Evolutionary conservation across 2,113 vertebrate species (phyloP).

Genomic region (Gnathonemus longibarbis): DNA sequence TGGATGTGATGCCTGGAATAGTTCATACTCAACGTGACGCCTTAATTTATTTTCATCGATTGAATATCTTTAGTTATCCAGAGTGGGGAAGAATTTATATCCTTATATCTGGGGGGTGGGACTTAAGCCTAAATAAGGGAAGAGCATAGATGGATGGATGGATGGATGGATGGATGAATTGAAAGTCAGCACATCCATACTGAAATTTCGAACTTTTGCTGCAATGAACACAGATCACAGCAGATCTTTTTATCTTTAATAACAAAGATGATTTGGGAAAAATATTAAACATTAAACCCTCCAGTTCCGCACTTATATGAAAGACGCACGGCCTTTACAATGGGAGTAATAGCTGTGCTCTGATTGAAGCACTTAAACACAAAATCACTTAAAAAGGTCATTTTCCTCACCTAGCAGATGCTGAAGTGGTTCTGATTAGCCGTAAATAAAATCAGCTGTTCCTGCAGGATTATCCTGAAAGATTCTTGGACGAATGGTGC

Average conservation of each 20-base stretch:
- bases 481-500: neutral
- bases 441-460: neutral
- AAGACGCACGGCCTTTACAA: neutral
- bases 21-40: neutral
- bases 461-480: neutral
- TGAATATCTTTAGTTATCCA: neutral
- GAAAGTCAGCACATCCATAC: neutral
- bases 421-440: neutral
- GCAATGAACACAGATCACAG: neutral
- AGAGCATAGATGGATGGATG: neutral
- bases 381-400: neutral
- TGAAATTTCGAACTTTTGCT: neutral
- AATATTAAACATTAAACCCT: neutral
- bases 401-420: neutral
- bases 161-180: too few relatives aligned
- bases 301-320: neutral
- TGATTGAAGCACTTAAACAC: neutral
- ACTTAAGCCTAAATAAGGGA: neutral
- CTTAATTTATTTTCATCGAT: neutral
- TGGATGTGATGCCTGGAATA: neutral
- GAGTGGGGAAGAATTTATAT: neutral
- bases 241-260: neutral
- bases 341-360: neutral
- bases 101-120: neutral
- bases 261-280: neutral